Conservation (phyloP, 2,888 invertebrate genomes). For the Thumatha senex region DNA sequence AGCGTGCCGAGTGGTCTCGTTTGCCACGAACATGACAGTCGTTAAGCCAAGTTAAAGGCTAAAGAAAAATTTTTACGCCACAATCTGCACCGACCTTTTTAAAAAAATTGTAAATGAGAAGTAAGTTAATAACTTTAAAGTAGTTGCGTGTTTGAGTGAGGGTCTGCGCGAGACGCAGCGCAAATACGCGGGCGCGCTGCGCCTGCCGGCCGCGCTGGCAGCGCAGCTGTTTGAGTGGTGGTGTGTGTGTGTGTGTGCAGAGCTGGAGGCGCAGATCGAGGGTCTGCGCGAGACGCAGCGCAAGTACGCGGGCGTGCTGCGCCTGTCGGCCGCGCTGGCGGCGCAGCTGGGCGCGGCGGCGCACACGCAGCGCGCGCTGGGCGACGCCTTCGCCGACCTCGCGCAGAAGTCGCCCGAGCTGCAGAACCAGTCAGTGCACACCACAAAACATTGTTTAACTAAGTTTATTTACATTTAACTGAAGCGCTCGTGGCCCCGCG, state of each 20-base stretch:
- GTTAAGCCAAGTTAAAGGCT: no score
- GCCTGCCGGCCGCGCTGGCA: slow-evolving; percentile 92
- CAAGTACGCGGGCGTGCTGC: slow-evolving; percentile 94
- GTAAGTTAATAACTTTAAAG: no score
- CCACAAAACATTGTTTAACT: no score
- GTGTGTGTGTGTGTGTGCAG: slow-evolving; percentile 66
- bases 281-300: slow-evolving; percentile 96
- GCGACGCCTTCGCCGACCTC: slow-evolving; percentile 96
- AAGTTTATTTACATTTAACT: no score
- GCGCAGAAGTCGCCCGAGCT: slow-evolving; percentile 98
- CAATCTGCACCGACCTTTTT: no score
- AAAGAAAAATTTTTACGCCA: no score
- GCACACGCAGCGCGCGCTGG: slow-evolving; percentile 93
- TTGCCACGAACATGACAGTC: no score
- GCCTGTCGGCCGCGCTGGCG: slow-evolving; percentile 92
- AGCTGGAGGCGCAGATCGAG: slow-evolving; percentile 97
- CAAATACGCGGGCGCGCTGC: slow-evolving; percentile 94
- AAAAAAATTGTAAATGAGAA: no score
- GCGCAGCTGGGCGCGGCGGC: slow-evolving; percentile 88
- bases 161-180: slow-evolving; percentile 96
- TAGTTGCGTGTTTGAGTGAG: slow-evolving; percentile 76
- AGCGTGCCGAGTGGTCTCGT: no score
- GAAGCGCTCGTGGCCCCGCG: no score
- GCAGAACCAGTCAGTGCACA: slow-evolving; percentile 84
- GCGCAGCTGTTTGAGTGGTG: slow-evolving; percentile 87